Percentiles rank a stretch among this genome's conserved stretches.
Conservation (phyloP, 35 echinoderm and acorn worm species). For the Apostichopus californicus region DNA sequence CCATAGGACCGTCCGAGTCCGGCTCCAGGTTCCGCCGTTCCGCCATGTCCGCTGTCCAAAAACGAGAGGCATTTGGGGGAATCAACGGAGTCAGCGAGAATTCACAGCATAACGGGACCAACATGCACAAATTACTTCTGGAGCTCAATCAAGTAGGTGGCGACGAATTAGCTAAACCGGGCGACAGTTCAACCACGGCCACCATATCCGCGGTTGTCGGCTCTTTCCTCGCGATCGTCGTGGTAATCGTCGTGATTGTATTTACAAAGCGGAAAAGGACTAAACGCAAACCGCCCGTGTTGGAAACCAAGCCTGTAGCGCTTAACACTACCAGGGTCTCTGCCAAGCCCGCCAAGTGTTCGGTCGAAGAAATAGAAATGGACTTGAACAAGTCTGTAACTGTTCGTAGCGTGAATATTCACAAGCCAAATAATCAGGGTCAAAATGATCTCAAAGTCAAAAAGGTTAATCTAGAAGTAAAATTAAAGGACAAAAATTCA, state of each 20-base stretch:
- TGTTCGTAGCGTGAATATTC: conserved; percentile 85
- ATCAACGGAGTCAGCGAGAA: conserved; percentile 45
- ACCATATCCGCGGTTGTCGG: conserved; percentile 61
- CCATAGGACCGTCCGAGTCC: conserved; percentile 84
- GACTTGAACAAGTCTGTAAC: conserved; percentile 87
- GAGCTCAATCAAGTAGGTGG: conserved; percentile 47
- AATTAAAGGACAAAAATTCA: conserved; percentile 54
- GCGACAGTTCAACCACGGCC: conserved; percentile 2
- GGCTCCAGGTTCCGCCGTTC: conserved; percentile 72
- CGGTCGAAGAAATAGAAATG: conserved; percentile 76
- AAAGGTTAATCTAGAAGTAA: conserved; percentile 93
- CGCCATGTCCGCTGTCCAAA: conserved; percentile 67
- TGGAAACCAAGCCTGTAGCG: conserved; percentile 43
- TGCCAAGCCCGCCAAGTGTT: conserved; percentile 19
- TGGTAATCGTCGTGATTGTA: conserved; percentile 60
- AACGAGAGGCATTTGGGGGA: conserved; percentile 46
- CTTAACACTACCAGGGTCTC: conserved; percentile 41
- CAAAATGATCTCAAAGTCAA: conserved; percentile 75
- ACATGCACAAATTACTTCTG: conserved; percentile 78
- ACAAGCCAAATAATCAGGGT: conserved; percentile 81
- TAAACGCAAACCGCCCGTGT: neutral
- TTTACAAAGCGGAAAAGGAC: conserved; percentile 43
- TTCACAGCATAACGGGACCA: conserved; percentile 78
- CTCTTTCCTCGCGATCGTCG: conserved; percentile 44
- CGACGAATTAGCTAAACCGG: neutral